Base-by-base conservation (phyloP, 2,888 invertebrate genomes). In the Phoronis australis region DNA sequence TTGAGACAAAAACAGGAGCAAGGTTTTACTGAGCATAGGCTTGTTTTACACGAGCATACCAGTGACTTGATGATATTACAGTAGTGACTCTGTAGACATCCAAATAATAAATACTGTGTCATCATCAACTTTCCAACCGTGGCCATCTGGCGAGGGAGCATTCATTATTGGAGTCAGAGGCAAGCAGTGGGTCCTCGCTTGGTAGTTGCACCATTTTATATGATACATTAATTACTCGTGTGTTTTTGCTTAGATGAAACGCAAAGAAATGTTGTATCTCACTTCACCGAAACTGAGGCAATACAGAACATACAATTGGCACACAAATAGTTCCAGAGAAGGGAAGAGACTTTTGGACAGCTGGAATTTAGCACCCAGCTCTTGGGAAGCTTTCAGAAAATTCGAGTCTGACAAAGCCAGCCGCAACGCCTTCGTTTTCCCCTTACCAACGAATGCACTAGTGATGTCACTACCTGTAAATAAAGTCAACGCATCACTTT, bases 391-490 rank as follows among this genome's bases (percentile, higher is more conserved):
- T 9, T 35, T 4, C 4, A 15, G 18, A 9, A 22, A 37, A 3
- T 37, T 37, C 4, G 12, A 15, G 24, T 45, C 24, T 4, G 6
- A 4, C 15, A 18, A 12, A 35, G 22, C 3, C 3, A 45, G 4
- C 27, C 18, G 20, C 18, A 48, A 23, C 3, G 48, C 35, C 23
- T 35, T 48, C 22, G 15, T 43, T 24, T 48, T 48, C 6, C 48
- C 43, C 22, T 37, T 45, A 15, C 37, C 35, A n/a, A 18, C 12
- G 23, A 45, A 45, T 4, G 45, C 37, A 45, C 48, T 45, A 12
- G 18, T 37, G 24, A 24, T 24, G 23, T 48, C 48, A 26, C 47
- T 42, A 12, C 47, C n/a, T n/a, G n/a, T n/a, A n/a, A n/a, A n/a
- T n/a, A n/a, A n/a, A n/a, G n/a, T n/a, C n/a, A n/a, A n/a, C n/a